Base-by-base conservation (phyloP, 2,113 vertebrate genomes). In the Menura novaehollandiae region DNA sequence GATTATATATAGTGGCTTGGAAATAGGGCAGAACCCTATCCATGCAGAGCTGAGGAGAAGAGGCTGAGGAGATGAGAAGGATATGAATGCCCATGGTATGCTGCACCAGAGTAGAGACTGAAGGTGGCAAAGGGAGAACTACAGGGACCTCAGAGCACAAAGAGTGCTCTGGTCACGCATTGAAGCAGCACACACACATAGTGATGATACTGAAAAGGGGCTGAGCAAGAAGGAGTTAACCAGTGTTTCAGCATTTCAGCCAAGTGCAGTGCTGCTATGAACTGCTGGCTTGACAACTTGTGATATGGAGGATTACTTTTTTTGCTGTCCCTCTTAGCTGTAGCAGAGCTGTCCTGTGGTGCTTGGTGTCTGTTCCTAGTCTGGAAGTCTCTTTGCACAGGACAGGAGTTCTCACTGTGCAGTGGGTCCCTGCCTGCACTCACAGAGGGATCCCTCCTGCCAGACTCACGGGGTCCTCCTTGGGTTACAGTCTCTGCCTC, bases 371-470 rank as follows among this genome's bases (percentile, higher is more conserved):
- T 46, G 0, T 23, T 63, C 46, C 43, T 5, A 1, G 26, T 3
- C n/a, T 4, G 16, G 1, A 4, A 7, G 14, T 23, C 68, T 39
- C 26, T 15, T 12, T 41, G 1, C 13, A 3, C 37, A 1, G 26
- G 1, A 1, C 1, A 0, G 53, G 33, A 39, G 51, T 0, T 15
- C 71, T 68, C 52, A 0, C 26, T 2, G 39, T 4, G 47, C 68
- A 20, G 24, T 2, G 10, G 13, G 15, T 47, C 49, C 44, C 67
- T 9, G 15, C 6, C 46, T 7, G 35, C 2, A 0, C 68, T 17
- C 53, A 10, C 17, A 3, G 2, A 6, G 1, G 8, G 41, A 2
- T 8, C 5, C 3, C 2, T 21, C 20, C 41, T 10, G 11, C 49
- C 66, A 26, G 58, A 15, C 33, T 15, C 30, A 0, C 41, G 26